Conservation (phyloP, 2,888 invertebrate species). For the Athalia circularis region DNA sequence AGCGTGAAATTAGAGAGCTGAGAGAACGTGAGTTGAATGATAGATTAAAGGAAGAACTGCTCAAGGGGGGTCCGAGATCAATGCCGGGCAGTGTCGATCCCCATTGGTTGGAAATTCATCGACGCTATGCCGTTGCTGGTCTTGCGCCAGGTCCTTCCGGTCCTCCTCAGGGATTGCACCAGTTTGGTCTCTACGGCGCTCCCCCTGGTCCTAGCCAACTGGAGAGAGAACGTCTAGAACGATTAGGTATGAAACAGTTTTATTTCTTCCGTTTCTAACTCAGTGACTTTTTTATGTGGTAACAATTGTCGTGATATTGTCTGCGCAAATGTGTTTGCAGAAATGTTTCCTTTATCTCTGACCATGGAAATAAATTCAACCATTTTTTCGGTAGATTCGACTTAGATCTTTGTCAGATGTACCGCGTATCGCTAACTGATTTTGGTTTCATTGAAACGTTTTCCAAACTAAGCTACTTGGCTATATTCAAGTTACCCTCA, state of each 20-base stretch:
- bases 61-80: constrained; percentile 80
- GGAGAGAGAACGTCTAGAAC: constrained; percentile 91
- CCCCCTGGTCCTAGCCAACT: constrained; percentile 89
- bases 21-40: constrained; percentile 89
- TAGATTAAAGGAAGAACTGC: constrained; percentile 90
- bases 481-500: neutral
- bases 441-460: too few species aligned
- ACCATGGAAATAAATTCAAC: neutral
- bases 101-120: constrained; percentile 93
- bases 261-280: constrained; percentile 27
- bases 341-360: neutral
- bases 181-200: constrained; percentile 82
- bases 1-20: constrained; percentile 80
- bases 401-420: too few species aligned
- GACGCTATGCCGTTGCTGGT: constrained; percentile 78
- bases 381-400: neutral
- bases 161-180: constrained; percentile 77
- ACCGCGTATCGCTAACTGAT: too few species aligned
- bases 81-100: constrained; percentile 80
- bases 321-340: neutral
- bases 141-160: constrained; percentile 74
- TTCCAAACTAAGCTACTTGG: neutral
- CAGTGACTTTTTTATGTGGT: constrained; percentile 16
- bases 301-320: neutral
- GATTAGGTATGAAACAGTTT: constrained; percentile 80